phyloP scores from a whole-genome alignment of 2,888 invertebrate genomes.

The Eupithecia subumbrata region DNA sequence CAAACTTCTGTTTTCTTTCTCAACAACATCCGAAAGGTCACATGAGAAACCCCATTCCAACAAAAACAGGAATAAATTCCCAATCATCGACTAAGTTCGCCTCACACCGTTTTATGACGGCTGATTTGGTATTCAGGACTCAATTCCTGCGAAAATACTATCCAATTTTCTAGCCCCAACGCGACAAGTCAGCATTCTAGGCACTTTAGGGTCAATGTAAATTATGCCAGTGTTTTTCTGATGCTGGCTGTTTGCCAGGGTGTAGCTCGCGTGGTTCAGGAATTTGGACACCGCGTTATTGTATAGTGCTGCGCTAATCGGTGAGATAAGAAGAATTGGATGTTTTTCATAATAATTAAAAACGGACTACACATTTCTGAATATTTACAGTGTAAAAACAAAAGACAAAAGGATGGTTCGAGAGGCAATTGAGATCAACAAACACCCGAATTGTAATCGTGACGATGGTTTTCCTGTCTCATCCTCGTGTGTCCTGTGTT shows the following conservation, averaged over 20 bases:
- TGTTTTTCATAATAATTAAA: too few species aligned
- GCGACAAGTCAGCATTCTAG: constrained; percentile 37
- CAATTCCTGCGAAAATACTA: constrained; percentile 30
- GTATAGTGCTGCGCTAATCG: too few species aligned
- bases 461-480: too few species aligned
- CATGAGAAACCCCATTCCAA: not conserved
- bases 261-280: constrained; percentile 1
- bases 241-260: constrained; percentile 40
- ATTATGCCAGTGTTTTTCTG: constrained; percentile 40
- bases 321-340: too few species aligned
- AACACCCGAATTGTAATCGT: too few species aligned
- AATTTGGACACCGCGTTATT: constrained; percentile 7
- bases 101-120: not conserved
- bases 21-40: not conserved
- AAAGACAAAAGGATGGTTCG: too few species aligned
- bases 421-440: too few species aligned
- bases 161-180: constrained; percentile 29
- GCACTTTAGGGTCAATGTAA: constrained; percentile 32
- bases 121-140: constrained; percentile 28
- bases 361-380: too few species aligned
- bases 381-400: too few species aligned
- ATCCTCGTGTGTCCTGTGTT: too few species aligned
- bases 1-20: not conserved
- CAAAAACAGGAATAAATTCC: constrained; percentile 7
- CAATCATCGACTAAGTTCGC: constrained; percentile 5